Evolutionary conservation across 2,888 invertebrate species (phyloP).

Genomic region (Drosophila tripunctata): DNA sequence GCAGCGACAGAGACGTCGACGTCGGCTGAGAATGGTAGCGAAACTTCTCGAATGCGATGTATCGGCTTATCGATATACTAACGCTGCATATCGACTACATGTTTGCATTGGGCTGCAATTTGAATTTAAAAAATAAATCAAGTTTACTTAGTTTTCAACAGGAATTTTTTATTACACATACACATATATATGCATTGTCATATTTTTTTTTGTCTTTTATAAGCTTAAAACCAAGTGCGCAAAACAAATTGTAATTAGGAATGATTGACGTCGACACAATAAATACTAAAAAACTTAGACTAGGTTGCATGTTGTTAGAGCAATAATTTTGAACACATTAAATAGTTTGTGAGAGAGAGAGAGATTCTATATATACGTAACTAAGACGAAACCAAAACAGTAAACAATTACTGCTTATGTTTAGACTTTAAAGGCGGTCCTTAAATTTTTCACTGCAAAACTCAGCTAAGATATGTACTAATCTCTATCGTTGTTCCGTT

Average conservation of each 20-base stretch:
- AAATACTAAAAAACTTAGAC: constrained; percentile 59
- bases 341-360: constrained; percentile 36
- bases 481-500: constrained; percentile 49
- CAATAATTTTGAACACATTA: constrained; percentile 69
- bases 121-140: too few species aligned
- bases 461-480: constrained; percentile 54
- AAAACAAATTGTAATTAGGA: constrained; percentile 74
- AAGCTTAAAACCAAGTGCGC: constrained; percentile 56
- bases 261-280: constrained; percentile 59
- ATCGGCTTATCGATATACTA: constrained; percentile 15
- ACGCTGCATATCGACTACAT: not conserved
- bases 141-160: constrained; percentile 64
- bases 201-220: too few species aligned
- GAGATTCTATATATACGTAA: constrained; percentile 31
- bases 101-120: not conserved
- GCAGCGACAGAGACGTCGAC: constrained; percentile 57
- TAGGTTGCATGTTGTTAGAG: constrained; percentile 56
- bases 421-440: constrained; percentile 19
- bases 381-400: constrained; percentile 15
- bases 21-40: constrained; percentile 50
- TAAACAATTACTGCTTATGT: constrained; percentile 5
- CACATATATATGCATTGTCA: constrained; percentile 30
- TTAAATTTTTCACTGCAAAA: constrained; percentile 10
- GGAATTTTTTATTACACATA: constrained; percentile 68
- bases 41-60: constrained; percentile 51